Percentiles rank a stretch among this genome's conserved stretches.
Evolutionary conservation across 2,888 invertebrate genomes (phyloP).

Genomic region (Drosophila gaucha): DNA sequence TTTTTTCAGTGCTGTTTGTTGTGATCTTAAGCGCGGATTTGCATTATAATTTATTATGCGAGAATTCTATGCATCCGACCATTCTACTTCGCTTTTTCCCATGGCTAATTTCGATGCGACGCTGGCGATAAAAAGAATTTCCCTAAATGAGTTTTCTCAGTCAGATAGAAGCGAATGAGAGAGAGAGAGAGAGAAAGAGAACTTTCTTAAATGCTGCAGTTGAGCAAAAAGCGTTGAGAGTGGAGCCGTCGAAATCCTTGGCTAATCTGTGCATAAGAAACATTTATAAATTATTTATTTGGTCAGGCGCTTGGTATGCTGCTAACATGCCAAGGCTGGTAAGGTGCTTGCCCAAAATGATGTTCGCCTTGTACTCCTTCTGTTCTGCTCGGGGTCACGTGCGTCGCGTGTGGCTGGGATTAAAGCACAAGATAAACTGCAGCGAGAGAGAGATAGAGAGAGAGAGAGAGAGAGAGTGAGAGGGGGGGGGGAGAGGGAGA

Average conservation of each 20-base stretch:
- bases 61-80: conserved; percentile 58
- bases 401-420: conserved; percentile 25
- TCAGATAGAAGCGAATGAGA: neutral
- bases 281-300: conserved; percentile 66
- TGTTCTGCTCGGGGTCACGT: conserved; percentile 33
- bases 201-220: conserved; percentile 6
- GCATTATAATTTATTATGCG: conserved; percentile 72
- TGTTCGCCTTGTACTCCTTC: conserved; percentile 5
- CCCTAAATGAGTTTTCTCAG: conserved; percentile 61
- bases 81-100: conserved; percentile 25
- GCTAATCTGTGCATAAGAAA: conserved; percentile 58
- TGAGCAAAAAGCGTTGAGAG: conserved; percentile 1
- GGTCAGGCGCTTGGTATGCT: conserved; percentile 2
- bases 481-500: neutral
- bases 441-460: neutral
- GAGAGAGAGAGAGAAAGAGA: neutral
- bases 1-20: conserved; percentile 54
- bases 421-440: conserved; percentile 47
- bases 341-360: conserved; percentile 6
- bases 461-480: neutral
- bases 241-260: conserved; percentile 52
- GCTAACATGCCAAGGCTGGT: neutral
- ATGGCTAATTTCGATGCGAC: conserved; percentile 70
- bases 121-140: conserved; percentile 52
- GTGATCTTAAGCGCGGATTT: conserved; percentile 66